These are phyloP conservation scores for Hormiphora californensis DNA, from an alignment of 37 sponge, comb jelly and placozoan genomes.

Conservation along the genomic window DNA sequence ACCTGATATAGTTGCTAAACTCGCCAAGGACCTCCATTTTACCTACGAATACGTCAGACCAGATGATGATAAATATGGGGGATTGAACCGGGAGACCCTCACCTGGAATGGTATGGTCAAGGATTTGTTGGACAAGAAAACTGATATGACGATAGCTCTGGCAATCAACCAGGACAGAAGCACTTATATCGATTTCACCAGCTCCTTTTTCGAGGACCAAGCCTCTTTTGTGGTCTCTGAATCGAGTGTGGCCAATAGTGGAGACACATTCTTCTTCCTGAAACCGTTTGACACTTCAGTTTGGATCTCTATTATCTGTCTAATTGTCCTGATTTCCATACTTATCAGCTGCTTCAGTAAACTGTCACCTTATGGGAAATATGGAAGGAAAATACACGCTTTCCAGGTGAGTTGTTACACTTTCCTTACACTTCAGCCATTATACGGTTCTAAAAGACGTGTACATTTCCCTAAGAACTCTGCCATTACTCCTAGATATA, in stretches of 20 bases:
- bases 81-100: neutral
- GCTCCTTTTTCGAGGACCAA: neutral
- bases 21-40: neutral
- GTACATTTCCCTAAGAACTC: too few species aligned
- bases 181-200: neutral
- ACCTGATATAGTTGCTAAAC: neutral
- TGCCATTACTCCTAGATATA: too few species aligned
- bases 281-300: constrained; percentile 13
- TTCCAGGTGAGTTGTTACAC: too few species aligned
- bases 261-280: neutral
- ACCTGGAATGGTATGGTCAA: neutral
- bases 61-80: neutral
- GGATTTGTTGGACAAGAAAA: neutral
- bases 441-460: too few species aligned
- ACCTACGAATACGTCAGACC: constrained; percentile 29
- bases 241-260: too few species aligned
- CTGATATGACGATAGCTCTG: neutral
- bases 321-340: neutral
- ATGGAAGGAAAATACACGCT: constrained; percentile 20
- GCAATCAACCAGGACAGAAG: neutral
- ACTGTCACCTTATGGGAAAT: neutral
- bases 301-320: neutral
- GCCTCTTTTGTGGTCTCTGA: neutral
- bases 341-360: neutral
- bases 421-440: too few species aligned